Conservation (phyloP, 2,113 vertebrate species). For the Rhodinocichla rosea region DNA sequence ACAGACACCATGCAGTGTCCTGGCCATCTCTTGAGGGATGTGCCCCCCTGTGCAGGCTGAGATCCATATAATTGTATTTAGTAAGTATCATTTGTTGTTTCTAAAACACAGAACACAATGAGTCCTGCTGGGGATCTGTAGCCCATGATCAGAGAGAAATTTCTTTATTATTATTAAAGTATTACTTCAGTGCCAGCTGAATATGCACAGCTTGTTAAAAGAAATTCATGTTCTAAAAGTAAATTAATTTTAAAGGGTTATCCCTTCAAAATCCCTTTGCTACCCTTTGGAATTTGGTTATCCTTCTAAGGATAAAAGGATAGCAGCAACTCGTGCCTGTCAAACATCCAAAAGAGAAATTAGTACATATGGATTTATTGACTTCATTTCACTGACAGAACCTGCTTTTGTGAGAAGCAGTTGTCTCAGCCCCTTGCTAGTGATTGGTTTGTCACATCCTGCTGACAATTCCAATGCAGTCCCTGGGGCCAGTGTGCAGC, state of each 20-base stretch:
- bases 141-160: background rate
- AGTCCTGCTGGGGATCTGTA: background rate
- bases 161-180: background rate
- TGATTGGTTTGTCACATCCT: background rate
- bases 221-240: background rate
- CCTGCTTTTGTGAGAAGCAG: background rate
- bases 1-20: rapidly evolving
- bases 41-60: background rate
- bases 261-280: background rate
- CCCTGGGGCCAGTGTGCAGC: background rate
- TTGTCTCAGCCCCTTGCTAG: background rate
- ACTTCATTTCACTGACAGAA: background rate
- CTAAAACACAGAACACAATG: rapidly evolving
- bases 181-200: background rate
- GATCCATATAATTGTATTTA: background rate
- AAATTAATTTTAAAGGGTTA: background rate
- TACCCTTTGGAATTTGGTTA: background rate
- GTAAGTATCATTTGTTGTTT: background rate
- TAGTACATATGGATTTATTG: background rate
- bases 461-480: background rate
- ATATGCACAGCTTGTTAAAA: background rate
- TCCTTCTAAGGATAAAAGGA: background rate
- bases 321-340: background rate
- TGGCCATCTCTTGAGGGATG: background rate
- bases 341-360: background rate